Percentiles rank a stretch among this genome's conserved stretches.
Evolutionary conservation across 2,888 invertebrate genomes (phyloP).

Genomic region (Bombylius major): DNA sequence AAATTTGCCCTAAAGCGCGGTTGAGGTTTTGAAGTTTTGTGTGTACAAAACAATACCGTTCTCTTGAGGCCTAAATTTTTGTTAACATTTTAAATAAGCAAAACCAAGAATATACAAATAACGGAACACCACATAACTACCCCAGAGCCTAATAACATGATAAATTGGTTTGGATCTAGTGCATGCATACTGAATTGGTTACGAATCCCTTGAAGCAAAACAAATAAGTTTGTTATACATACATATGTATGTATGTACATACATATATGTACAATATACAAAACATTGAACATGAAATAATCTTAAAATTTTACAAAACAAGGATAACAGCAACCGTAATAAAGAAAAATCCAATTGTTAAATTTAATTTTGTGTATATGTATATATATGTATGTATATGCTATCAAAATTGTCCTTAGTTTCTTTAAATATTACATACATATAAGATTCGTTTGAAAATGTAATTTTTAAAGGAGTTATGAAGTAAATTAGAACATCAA

Average conservation of each 20-base stretch:
- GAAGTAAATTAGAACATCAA: no score
- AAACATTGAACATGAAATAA: background rate
- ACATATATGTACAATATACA: background rate
- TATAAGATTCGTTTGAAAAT: no score
- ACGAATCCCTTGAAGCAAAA: slow-evolving; percentile 3
- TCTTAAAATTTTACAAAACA: background rate
- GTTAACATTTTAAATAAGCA: no score
- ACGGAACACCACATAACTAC: slow-evolving; percentile 2
- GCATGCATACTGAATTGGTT: background rate
- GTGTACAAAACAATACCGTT: background rate
- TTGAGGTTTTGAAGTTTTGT: background rate
- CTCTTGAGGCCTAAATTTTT: background rate
- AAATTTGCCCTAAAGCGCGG: slow-evolving; percentile 8
- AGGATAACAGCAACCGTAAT: background rate
- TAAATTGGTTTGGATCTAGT: background rate
- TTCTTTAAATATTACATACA: no score
- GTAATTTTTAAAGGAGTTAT: no score
- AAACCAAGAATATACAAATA: background rate
- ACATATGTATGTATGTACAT: no score
- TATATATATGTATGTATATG: no score
- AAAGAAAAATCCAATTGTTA: slow-evolving; percentile 8
- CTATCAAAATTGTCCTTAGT: no score
- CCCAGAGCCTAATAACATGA: slow-evolving; percentile 9
- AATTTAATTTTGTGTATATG: background rate
- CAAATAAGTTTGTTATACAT: slow-evolving; percentile 2